phyloP scores from a whole-genome alignment of 2,888 invertebrate species.

The Hipparchia semele region DNA sequence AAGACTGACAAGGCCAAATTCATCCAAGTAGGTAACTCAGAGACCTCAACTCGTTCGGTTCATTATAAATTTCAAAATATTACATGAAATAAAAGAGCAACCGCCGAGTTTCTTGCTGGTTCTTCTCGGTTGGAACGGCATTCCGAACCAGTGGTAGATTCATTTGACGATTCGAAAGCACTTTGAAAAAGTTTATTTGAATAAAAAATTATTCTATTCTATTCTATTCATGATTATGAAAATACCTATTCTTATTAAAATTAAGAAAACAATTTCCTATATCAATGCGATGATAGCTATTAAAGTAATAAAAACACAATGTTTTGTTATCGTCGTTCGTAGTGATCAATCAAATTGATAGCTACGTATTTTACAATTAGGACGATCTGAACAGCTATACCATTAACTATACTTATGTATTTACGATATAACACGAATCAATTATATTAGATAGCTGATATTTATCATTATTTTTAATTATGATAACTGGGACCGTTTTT shows the following conservation, averaged over 20 bases:
- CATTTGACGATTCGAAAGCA: no score
- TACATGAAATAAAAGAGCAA: no score
- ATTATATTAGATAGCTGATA: slow-evolving; percentile 10
- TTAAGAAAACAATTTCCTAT: slow-evolving; percentile 18
- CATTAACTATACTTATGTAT: slow-evolving; percentile 16
- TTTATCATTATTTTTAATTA: slow-evolving; percentile 7
- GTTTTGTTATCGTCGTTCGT: slow-evolving; percentile 33
- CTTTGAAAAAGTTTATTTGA: no score
- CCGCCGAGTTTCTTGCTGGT: no score
- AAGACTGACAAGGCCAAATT: no score
- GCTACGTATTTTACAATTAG: slow-evolving; percentile 41
- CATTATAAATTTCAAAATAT: no score
- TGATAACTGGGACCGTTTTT: slow-evolving; percentile 3
- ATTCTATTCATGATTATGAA: no score
- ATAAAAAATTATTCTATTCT: no score
- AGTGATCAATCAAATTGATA: slow-evolving; percentile 42
- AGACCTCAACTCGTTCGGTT: no score
- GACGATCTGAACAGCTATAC: slow-evolving; percentile 32
- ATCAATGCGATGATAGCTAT: slow-evolving; percentile 15
- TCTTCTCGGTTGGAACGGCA: no score
- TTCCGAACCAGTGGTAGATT: no score
- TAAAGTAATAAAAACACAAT: slow-evolving; percentile 33
- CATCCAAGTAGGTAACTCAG: no score
- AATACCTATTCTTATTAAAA: not conserved
- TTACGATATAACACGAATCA: slow-evolving; percentile 21